Evolutionary conservation across 2,888 invertebrate species (phyloP), one percentile per base, ranked within the genome.

Genomic region (Drosophila putrida): DNA sequence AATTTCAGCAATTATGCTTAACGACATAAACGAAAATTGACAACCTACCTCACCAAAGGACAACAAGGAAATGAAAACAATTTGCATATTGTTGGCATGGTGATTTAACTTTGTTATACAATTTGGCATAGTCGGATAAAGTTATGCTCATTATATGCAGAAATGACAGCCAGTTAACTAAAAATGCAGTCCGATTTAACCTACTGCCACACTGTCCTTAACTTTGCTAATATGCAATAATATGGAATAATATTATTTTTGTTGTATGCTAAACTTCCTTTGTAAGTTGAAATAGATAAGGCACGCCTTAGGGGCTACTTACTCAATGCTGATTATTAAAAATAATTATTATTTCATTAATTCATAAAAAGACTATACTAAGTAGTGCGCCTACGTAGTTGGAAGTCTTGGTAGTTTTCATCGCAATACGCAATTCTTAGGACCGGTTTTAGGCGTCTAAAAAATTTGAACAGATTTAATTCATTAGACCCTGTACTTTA

Each of bases 1-100:
- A 85, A 86, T 86, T 74, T 76, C 83, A 58, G 71, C 83, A 84
- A 84, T 84, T 88, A 88, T 88, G 78, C 43, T 50, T 55, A 59
- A 65, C 51, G 80, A 82, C 72, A 65, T 57, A 60, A 63, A 72
- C 55, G 47, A 53, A 51, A 28, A 60, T 50, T 68, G 71, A 63
- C 44, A 67, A 79, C 88, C 81, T 89, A 79, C 81, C 81, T 50
- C 77, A 88, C 85, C 76, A 82, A 79, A 61, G 69, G 74, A 78
- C 78, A 80, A 76, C 76, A 67, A 67, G 60, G 31, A 74, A 54
- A 51, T 35, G 35, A 33, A 36, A 44, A 59, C 57, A 41, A 38
- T 63, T 57, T 28, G 71, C 50, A 58, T 36, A 49, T 50, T 35
- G 47, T 75, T 67, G 57, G 49, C 75, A 82, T 62, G 62, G 50